phyloP scores from a whole-genome alignment of 2,888 invertebrate species.

The Argyresthia albistria region DNA sequence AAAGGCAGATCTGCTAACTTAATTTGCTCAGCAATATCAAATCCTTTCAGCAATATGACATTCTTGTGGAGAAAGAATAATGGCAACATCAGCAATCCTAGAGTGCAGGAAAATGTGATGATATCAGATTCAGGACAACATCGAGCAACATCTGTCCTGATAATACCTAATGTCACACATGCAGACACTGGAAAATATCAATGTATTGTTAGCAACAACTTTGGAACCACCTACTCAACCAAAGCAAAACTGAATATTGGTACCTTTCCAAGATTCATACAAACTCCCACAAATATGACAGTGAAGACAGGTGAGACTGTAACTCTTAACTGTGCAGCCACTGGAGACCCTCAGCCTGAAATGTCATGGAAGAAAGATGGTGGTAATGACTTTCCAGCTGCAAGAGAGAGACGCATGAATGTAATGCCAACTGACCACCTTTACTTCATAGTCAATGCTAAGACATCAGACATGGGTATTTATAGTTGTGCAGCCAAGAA shows the following conservation, averaged over 20 bases:
- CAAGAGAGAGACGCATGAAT: slow-evolving; percentile 92
- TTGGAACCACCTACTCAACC: slow-evolving; percentile 90
- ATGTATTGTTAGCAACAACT: slow-evolving; percentile 91
- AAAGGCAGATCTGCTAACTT: slow-evolving; percentile 89
- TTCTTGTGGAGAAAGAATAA: slow-evolving; percentile 94
- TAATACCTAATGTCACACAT: slow-evolving; percentile 83
- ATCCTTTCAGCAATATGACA: slow-evolving; percentile 80
- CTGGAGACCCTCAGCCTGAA: slow-evolving; percentile 90
- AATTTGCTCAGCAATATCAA: slow-evolving; percentile 86
- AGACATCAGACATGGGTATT: slow-evolving; percentile 89
- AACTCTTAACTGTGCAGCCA: slow-evolving; percentile 91
- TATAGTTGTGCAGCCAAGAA: slow-evolving; percentile 96
- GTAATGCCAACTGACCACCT: slow-evolving; percentile 93
- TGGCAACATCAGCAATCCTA: slow-evolving; percentile 57
- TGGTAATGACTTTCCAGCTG: slow-evolving; percentile 95
- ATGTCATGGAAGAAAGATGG: slow-evolving; percentile 94
- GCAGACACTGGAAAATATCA: slow-evolving; percentile 92
- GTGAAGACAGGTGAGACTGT: slow-evolving; percentile 89
- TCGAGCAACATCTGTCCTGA: slow-evolving; percentile 80
- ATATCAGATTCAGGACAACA: slow-evolving; percentile 71
- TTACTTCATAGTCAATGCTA: slow-evolving; percentile 94
- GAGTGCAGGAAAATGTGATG: slow-evolving; percentile 56
- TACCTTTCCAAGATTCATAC: slow-evolving; percentile 88
- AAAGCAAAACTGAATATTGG: slow-evolving; percentile 90
- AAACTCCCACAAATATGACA: slow-evolving; percentile 87